Evolutionary conservation across 1,140 invertebrate genomes (phyloP).

Genomic region (Lerema accius): DNA sequence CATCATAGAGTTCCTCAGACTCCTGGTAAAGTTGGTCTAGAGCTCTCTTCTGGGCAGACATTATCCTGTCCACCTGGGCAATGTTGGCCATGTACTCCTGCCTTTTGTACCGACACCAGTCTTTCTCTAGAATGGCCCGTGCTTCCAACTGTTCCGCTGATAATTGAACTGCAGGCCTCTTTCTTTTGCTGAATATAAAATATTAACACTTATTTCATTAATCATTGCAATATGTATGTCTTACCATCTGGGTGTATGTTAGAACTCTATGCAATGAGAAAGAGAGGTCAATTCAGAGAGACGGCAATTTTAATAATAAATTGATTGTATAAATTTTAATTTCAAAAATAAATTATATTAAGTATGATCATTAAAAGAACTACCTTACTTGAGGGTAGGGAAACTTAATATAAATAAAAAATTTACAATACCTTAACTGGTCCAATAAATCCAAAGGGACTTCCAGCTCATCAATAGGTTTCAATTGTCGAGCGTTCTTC

Average conservation of each 20-base stretch:
- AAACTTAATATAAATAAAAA: too few species aligned
- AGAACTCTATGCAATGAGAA: too few species aligned
- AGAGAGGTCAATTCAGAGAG: too few species aligned
- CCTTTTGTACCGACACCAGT: constrained; percentile 88
- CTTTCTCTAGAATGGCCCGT: constrained; percentile 83
- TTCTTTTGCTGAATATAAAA: constrained; percentile 61
- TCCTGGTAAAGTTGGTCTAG: constrained; percentile 89
- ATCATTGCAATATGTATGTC: not conserved
- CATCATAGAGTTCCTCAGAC: constrained; percentile 92
- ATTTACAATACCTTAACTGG: constrained; percentile 85
- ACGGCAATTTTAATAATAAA: too few species aligned
- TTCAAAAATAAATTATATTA: too few species aligned
- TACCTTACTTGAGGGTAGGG: too few species aligned
- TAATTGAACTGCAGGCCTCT: constrained; percentile 51
- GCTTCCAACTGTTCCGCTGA: constrained; percentile 55
- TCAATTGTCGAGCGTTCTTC: constrained; percentile 89
- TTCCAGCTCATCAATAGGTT: constrained; percentile 92
- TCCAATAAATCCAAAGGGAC: constrained; percentile 86
- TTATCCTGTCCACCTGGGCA: constrained; percentile 86
- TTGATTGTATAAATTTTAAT: too few species aligned
- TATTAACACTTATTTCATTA: not conserved
- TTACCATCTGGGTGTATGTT: too few species aligned
- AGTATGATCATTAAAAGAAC: too few species aligned
- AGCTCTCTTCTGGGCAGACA: constrained; percentile 88
- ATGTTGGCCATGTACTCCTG: constrained; percentile 85